Conservation (phyloP, 2,888 invertebrate genomes). For the Spodoptera exigua region DNA sequence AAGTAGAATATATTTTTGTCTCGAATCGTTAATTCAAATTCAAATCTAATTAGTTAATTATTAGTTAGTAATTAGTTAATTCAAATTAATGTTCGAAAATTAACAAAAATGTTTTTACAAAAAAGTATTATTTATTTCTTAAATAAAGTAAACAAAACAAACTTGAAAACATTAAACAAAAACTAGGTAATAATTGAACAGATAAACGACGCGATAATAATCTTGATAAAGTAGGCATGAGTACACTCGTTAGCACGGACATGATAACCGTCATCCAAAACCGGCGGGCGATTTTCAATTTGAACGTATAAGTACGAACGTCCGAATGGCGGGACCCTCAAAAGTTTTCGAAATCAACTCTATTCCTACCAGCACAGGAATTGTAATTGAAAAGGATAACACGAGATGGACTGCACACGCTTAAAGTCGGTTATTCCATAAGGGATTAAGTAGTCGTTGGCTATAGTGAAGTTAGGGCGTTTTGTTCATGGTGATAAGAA, state of each 20-base stretch:
- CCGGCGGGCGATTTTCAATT: conserved; percentile 35
- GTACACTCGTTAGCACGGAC: conserved; percentile 6
- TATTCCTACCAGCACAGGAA: conserved; percentile 52
- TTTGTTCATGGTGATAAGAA: conserved; percentile 50
- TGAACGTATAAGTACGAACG: conserved; percentile 33
- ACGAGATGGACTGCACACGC: conserved; percentile 43
- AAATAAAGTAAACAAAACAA: neutral
- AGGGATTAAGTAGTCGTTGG: conserved; percentile 37
- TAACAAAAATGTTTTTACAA: no score
- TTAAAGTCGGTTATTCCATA: conserved; percentile 13
- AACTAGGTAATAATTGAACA: conserved; percentile 4
- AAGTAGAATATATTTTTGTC: no score
- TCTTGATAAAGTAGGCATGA: conserved; percentile 22
- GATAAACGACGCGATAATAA: conserved; percentile 35
- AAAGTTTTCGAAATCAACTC: conserved; percentile 44
- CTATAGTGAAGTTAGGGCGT: conserved; percentile 57
- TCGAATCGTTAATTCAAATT: no score
- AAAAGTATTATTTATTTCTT: neutral
- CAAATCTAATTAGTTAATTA: no score
- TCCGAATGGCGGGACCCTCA: conserved; percentile 33
- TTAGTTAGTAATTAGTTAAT: no score
- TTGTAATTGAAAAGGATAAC: conserved; percentile 49
- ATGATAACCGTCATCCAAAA: conserved; percentile 26
- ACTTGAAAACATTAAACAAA: conserved; percentile 3
- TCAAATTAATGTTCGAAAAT: no score